Evolutionary conservation across 2,888 invertebrate genomes (phyloP), one percentile per base, ranked within the genome.

Genomic region (Eristalis tenax): DNA sequence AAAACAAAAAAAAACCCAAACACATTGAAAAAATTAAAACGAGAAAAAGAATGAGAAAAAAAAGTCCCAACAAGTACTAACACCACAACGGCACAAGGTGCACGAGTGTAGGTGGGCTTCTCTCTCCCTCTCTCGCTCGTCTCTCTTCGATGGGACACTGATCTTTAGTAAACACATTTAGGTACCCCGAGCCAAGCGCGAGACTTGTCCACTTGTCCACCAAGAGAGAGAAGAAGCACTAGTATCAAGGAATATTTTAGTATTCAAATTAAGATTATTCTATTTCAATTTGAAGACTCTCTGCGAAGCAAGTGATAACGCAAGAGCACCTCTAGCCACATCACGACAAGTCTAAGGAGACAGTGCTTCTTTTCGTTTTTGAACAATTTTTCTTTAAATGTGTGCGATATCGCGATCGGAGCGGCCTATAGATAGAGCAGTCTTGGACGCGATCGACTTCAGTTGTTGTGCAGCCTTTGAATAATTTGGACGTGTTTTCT

Each of bases 391-490:
- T 66, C 59, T 69, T 57, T 26, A 22, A 15, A 18, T 61, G 57
- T 69, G 43, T 71, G n/a, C 43, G 56, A 63, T 65, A 68, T 71
- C 61, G 63, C 64, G 87, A 87, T 83, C 87, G 79, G 71, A 61
- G 73, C 74, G 57, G 59, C 68, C 79, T 87, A 87, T 87, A 87
- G 87, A 87, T 87, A 87, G 87, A 87, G 57, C 75, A 80, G 76
- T 68, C 71, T 80, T 64, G 43, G 50, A 50, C 63, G 71, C 73
- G 65, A 76, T 73, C 68, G 66, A 77, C 63, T 87, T 87, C 87
- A 87, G 87, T 87, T 83, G 68, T 83, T 76, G 83, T 61, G 61
- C 61, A 83, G 83, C 63, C 87, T 76, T 79, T 75, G 80, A 75
- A 69, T 64, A 69, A 79, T 83, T 69, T 68, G 66, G 83, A 66